A percentile compares a stretch with the other conserved stretches of the same genome.
These are phyloP conservation scores for Myripristis jacobus DNA, from an alignment of 2,797 vertebrate species.

Conservation along the genomic window DNA sequence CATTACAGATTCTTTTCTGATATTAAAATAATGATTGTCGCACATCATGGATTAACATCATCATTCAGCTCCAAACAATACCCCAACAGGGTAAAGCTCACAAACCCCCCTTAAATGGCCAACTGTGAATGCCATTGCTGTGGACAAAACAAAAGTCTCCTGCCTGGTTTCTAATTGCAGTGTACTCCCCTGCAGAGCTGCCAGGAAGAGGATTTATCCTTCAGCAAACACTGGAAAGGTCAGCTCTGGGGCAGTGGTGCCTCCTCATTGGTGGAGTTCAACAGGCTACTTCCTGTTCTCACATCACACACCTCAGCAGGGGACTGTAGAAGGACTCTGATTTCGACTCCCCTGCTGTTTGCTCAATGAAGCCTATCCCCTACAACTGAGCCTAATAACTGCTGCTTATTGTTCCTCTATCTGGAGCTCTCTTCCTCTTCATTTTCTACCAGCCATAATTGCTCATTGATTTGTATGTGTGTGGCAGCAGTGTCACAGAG, in stretches of 20 bases:
- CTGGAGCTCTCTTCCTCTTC: conserved; percentile 12
- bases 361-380: conserved; percentile 27
- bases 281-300: conserved; percentile 57
- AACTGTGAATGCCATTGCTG: background rate
- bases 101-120: no score
- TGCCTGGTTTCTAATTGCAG: conserved; percentile 22
- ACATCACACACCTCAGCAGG: conserved; percentile 12
- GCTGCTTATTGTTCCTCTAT: conserved; percentile 24
- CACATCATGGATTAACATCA: no score
- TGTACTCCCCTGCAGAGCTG: conserved; percentile 16
- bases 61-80: background rate
- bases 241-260: conserved; percentile 30
- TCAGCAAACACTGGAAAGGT: conserved; percentile 59
- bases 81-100: background rate
- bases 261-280: conserved; percentile 50
- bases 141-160: conserved; percentile 21
- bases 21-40: background rate
- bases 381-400: conserved; percentile 4
- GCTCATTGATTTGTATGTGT: conserved; percentile 36
- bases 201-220: conserved; percentile 35
- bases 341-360: conserved; percentile 42
- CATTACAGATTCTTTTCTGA: background rate
- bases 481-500: conserved; percentile 29
- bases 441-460: conserved; percentile 25
- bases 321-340: background rate